phyloP scores from a whole-genome alignment of 2,113 vertebrate species.

The Labeo catla region DNA sequence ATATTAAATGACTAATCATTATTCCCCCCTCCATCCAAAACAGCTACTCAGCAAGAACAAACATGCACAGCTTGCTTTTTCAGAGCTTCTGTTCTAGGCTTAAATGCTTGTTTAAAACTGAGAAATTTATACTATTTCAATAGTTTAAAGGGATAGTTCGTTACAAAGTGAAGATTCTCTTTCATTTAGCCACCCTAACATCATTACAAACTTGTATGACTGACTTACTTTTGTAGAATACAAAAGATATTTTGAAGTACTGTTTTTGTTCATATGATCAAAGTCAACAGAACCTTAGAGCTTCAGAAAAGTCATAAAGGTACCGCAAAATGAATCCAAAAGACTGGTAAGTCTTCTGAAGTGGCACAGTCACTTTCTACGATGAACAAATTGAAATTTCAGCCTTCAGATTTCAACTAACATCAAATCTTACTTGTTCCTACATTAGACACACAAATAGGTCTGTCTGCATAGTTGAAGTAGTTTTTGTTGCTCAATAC shows the following conservation, averaged over 20 bases:
- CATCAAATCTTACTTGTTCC: no score
- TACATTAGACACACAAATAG: no score
- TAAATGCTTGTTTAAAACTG: neutral
- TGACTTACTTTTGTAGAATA: neutral
- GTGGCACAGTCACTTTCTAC: no score
- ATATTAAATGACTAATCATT: constrained; percentile 35
- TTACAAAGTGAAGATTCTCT: neutral
- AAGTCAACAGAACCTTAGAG: neutral
- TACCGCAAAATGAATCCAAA: no score
- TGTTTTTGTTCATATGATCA: neutral
- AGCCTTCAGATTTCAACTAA: no score
- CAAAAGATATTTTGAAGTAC: neutral
- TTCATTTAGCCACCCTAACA: neutral
- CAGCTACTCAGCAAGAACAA: constrained; percentile 19
- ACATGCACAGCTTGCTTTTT: constrained; percentile 12
- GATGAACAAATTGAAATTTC: no score
- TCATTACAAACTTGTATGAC: neutral
- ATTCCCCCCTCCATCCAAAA: constrained; percentile 10
- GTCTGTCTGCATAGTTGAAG: no score
- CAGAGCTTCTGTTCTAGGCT: constrained; percentile 20
- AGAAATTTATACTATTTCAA: neutral
- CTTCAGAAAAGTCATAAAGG: no score
- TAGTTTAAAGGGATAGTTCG: neutral
- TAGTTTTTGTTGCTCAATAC: no score
- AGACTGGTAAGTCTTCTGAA: no score